These are phyloP conservation scores for Lepidurus packardi DNA, from an alignment of 1,140 invertebrate species.

Conservation along the genomic window DNA sequence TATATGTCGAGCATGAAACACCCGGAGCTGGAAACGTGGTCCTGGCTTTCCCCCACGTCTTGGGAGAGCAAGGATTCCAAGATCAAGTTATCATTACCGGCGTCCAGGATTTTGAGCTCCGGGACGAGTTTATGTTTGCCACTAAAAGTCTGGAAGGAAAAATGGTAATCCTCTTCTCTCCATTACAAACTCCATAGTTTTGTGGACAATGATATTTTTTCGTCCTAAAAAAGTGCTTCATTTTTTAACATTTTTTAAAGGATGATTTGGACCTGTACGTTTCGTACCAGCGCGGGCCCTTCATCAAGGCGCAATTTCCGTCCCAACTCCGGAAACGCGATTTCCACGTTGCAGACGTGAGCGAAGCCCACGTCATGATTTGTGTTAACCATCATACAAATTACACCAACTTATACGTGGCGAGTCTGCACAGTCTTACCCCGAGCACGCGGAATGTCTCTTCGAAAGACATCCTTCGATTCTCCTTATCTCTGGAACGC, in stretches of 20 bases:
- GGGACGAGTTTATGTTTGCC: slow-evolving; percentile 78
- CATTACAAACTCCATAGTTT: not conserved
- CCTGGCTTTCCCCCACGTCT: slow-evolving; percentile 48
- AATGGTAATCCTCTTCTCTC: slow-evolving; percentile 32
- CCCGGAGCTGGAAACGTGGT: slow-evolving; percentile 57
- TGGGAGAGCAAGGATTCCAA: slow-evolving; percentile 40
- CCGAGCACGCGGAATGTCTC: slow-evolving; percentile 41
- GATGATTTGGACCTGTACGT: slow-evolving; percentile 67
- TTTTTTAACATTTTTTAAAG: slow-evolving; percentile 45
- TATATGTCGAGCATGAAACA: slow-evolving; percentile 62
- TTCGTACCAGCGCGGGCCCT: slow-evolving; percentile 63
- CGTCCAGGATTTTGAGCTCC: slow-evolving; percentile 73
- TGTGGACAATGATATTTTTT: slow-evolving; percentile 15
- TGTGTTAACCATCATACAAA: slow-evolving; percentile 72
- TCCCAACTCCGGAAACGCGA: slow-evolving; percentile 58
- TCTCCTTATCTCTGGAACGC: slow-evolving; percentile 70
- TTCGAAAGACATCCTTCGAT: slow-evolving; percentile 42
- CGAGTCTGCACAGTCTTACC: slow-evolving; percentile 31
- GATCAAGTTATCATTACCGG: slow-evolving; percentile 56
- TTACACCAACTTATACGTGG: slow-evolving; percentile 66
- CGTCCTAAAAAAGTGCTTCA: slow-evolving; percentile 19
- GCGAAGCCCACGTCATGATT: slow-evolving; percentile 67
- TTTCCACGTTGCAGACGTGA: slow-evolving; percentile 77
- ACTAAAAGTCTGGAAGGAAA: slow-evolving; percentile 52
- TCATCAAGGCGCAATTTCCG: slow-evolving; percentile 67